Evolutionary conservation across 2,888 invertebrate species (phyloP).

Genomic region (Luperina nickerlii): DNA sequence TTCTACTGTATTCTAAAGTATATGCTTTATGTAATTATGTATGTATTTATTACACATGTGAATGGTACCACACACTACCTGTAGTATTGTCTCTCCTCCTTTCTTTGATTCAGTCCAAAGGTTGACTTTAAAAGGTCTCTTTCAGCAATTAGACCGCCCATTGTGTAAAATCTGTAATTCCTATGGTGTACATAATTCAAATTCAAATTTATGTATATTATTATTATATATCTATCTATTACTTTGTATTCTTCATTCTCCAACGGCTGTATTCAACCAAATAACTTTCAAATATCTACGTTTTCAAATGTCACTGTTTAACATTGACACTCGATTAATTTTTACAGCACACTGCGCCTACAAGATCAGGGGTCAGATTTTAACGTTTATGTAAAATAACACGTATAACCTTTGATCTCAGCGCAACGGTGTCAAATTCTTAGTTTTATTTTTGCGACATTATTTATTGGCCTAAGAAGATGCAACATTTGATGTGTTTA

Average conservation of each 20-base stretch:
- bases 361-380: constrained; percentile 40
- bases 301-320: constrained; percentile 13
- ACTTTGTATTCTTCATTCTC: no score
- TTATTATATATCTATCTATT: no score
- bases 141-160: no score
- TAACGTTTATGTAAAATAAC: constrained; percentile 14
- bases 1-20: no score
- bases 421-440: constrained; percentile 19
- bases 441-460: constrained; percentile 4
- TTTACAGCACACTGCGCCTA: constrained; percentile 8
- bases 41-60: neutral
- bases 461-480: constrained; percentile 6
- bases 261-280: no score
- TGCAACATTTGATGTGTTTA: constrained; percentile 14
- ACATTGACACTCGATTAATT: constrained; percentile 21
- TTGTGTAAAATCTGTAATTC: no score
- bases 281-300: constrained; percentile 11
- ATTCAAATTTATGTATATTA: no score
- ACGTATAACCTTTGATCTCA: constrained; percentile 6
- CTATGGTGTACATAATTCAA: no score
- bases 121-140: no score
- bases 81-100: neutral
- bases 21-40: neutral
- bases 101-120: neutral
- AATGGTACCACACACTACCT: neutral